A percentile compares a stretch with the other conserved stretches of the same genome.
Evolutionary conservation across 2,113 vertebrate genomes (phyloP).

Genomic region (Platanista minor): DNA sequence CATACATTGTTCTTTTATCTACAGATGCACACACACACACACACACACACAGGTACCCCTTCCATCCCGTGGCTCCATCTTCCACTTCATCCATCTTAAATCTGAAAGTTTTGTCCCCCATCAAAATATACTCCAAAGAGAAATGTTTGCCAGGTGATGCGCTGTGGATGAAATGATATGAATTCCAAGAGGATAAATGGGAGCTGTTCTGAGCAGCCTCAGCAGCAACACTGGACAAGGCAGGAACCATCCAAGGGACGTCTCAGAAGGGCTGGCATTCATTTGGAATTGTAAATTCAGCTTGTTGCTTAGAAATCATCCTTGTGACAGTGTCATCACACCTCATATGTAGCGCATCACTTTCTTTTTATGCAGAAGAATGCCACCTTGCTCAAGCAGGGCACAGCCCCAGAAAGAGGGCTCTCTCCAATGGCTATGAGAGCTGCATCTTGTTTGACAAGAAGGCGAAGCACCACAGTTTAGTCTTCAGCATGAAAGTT

Average conservation of each 20-base stretch:
- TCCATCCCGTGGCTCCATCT: background rate
- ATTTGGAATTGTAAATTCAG: background rate
- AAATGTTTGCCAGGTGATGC: accelerated
- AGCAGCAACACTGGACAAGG: accelerated
- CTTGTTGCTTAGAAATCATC: background rate
- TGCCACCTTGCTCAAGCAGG: background rate
- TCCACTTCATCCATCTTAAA: too few species aligned
- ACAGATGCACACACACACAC: accelerated
- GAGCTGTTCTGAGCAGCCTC: accelerated
- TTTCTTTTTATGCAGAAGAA: background rate
- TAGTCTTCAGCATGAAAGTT: background rate
- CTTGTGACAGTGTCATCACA: background rate
- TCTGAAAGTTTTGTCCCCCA: background rate
- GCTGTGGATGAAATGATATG: accelerated
- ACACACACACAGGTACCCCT: accelerated
- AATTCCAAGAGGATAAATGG: accelerated
- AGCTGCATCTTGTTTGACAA: background rate
- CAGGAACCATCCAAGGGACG: accelerated
- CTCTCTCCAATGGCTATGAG: background rate
- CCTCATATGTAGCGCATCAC: accelerated
- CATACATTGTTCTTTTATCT: background rate
- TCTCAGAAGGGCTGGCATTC: accelerated
- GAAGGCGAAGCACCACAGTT: background rate
- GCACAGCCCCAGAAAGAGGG: background rate
- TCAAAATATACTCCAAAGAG: background rate